Conservation (phyloP, 2,888 invertebrate genomes). For the Drosophila barbarae region DNA sequence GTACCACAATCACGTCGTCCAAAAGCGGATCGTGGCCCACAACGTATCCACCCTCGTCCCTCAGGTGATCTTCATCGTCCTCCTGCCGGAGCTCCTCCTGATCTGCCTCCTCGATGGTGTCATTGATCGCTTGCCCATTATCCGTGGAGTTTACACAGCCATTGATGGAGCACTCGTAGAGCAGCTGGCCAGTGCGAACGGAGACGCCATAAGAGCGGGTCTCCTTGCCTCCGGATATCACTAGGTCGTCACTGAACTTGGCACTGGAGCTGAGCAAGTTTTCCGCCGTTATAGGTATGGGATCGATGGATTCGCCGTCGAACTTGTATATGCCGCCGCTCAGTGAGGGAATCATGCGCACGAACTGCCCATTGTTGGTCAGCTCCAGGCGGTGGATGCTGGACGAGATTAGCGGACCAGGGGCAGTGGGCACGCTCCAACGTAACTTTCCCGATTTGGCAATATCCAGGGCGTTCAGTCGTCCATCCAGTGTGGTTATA, state of each 20-base stretch:
- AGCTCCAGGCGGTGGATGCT: constrained; percentile 93
- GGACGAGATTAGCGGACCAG: constrained; percentile 89
- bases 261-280: constrained; percentile 92
- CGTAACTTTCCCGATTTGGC: constrained; percentile 84
- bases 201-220: constrained; percentile 92
- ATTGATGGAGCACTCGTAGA: constrained; percentile 88
- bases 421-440: constrained; percentile 90
- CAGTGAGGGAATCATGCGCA: constrained; percentile 94
- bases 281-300: constrained; percentile 92
- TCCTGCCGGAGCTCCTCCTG: constrained; percentile 9
- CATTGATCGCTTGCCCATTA: constrained; percentile 64
- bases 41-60: constrained; percentile 52
- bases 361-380: constrained; percentile 90
- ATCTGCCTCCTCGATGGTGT: constrained; percentile 43
- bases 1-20: constrained; percentile 86
- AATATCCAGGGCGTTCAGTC: constrained; percentile 89
- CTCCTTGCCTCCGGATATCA: constrained; percentile 94
- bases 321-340: constrained; percentile 95
- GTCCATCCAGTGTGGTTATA: constrained; percentile 95
- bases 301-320: constrained; percentile 92
- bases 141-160: constrained; percentile 87
- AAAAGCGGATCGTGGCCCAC: constrained; percentile 73
- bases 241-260: constrained; percentile 90
- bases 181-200: constrained; percentile 84
- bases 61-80: constrained; percentile 41